Evolutionary conservation across 1,140 invertebrate species (phyloP).

Genomic region (Eumeta japonica): DNA sequence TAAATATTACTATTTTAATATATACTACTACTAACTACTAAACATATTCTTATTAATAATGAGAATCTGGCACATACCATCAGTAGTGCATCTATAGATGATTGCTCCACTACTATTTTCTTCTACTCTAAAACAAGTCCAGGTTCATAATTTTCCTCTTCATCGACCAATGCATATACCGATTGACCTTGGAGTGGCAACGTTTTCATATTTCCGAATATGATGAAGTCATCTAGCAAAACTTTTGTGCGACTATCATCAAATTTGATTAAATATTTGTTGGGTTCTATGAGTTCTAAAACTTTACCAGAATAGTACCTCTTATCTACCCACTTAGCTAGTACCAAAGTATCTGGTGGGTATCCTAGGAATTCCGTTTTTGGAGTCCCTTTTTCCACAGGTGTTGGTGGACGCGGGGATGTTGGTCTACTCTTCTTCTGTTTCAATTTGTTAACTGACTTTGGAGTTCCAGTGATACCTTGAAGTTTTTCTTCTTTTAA

Average conservation of each 20-base stretch:
- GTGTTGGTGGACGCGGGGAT: conserved; percentile 40
- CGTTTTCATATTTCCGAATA: conserved; percentile 53
- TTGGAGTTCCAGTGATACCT: conserved; percentile 34
- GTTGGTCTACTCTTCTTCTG: conserved; percentile 33
- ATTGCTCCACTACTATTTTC: conserved; percentile 43
- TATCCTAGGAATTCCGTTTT: conserved; percentile 42
- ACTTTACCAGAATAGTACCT: conserved; percentile 63
- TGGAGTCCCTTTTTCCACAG: conserved; percentile 32
- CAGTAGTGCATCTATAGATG: conserved; percentile 50
- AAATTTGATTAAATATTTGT: conserved; percentile 62
- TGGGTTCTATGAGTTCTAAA: conserved; percentile 51
- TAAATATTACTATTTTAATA: too few species aligned
- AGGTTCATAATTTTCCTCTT: conserved; percentile 51
- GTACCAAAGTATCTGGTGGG: conserved; percentile 53
- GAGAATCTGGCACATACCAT: too few species aligned
- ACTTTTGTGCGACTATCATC: conserved; percentile 61
- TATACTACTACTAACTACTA: too few species aligned
- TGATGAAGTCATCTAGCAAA: conserved; percentile 61
- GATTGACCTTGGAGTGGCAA: conserved; percentile 51
- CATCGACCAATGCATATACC: conserved; percentile 51
- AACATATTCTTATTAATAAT: too few species aligned
- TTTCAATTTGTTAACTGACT: conserved; percentile 43
- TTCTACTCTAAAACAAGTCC: conserved; percentile 46
- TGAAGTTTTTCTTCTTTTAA: conserved; percentile 41
- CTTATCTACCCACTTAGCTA: conserved; percentile 66